Percentiles rank a stretch among this genome's conserved stretches.
phyloP scores from a whole-genome alignment of 2,888 invertebrate genomes.

The Dendrolimus pini region DNA sequence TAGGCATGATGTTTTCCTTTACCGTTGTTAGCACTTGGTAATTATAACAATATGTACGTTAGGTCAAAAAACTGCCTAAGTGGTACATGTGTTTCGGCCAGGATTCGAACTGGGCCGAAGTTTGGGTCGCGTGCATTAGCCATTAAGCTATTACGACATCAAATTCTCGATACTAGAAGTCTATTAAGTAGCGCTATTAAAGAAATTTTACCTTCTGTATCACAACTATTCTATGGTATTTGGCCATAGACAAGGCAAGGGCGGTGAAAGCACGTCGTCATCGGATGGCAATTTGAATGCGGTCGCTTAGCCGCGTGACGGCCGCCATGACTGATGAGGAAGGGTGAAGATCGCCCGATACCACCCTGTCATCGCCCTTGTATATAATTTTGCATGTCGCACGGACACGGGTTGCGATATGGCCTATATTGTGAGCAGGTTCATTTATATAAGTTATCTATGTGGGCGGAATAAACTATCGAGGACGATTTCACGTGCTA shows the following conservation, averaged over 20 bases:
- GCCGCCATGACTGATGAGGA: conserved; percentile 72
- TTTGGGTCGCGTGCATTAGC: too few species aligned
- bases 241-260: conserved; percentile 60
- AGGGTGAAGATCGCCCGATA: conserved; percentile 69
- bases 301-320: conserved; percentile 71
- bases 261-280: conserved; percentile 72
- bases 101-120: too few species aligned
- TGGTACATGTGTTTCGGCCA: too few species aligned
- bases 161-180: too few species aligned
- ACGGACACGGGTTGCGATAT: conserved; percentile 44
- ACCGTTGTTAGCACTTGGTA: too few species aligned
- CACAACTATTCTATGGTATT: conserved; percentile 27
- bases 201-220: not conserved
- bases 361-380: conserved; percentile 56
- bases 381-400: conserved; percentile 60
- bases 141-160: too few species aligned
- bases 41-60: too few species aligned
- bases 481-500: too few species aligned
- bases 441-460: not conserved
- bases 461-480: not conserved
- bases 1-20: too few species aligned
- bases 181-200: too few species aligned
- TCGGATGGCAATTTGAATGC: conserved; percentile 74
- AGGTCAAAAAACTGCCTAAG: too few species aligned
- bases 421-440: conserved; percentile 15